Base-by-base conservation (phyloP, 2,888 invertebrate genomes). In the Dicyrtomina minuta region DNA sequence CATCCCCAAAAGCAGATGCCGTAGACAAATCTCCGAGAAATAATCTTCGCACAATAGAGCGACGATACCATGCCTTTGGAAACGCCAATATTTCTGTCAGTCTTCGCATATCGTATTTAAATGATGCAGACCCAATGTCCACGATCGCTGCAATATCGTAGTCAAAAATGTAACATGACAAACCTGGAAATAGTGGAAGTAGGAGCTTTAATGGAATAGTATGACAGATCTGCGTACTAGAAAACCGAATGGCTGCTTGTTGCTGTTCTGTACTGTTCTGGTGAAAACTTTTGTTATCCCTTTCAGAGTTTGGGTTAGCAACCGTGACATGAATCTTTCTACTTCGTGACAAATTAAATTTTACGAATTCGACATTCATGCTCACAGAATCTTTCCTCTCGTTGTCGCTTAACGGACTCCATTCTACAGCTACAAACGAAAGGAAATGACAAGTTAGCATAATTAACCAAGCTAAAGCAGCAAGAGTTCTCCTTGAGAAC, bases 81-180 rank as follows among this genome's bases (percentile, higher is more conserved):
- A 99, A 97, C 0, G 96, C 96, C 70, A 99, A 84, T 80, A 99
- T 96, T 84, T 99, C 99, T 0, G 95, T 92, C 73, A 99, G 83
- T 0, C 98, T 87, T 43, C 98, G 87, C 96, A 99, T 98, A 82
- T 99, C 98, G 83, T 98, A 99, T 81, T 97, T 96, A 83, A 99
- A 98, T 26, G 93, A 93, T 12, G 95, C 95, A 24, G 93, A 93
- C 26, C 96, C 96, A 77, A 96, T 93, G 83, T 96, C 96, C 79
- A 95, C 90, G 76, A 96, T 93, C 1, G 95, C 92, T 90, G 81
- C n/a, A 80, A 79, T 73, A 27, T n/a, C n/a, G n/a, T 73, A 58
- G 62, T 74, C 61, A 70, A 27, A 69, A 59, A 46, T 17, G 22
- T 46, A 59, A 60, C 3, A 39, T 44, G 17, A 46, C 8, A 44